Conservation (phyloP, 2,888 invertebrate genomes). For the Steromphala cineraria region DNA sequence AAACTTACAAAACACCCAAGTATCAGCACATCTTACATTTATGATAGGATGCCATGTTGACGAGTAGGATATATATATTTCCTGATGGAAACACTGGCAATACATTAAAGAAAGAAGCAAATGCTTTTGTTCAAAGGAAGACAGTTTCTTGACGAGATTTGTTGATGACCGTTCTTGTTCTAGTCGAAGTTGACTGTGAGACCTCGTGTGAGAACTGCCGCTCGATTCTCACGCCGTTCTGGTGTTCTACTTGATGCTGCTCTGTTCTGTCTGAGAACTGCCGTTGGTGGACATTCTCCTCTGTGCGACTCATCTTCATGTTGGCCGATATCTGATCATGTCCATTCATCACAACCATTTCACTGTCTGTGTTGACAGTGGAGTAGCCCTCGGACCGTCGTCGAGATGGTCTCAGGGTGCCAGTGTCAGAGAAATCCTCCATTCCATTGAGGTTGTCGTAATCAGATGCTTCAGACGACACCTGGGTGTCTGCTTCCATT, state of each 20-base stretch:
- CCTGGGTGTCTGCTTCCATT: constrained; percentile 41
- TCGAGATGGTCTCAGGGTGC: constrained; percentile 28
- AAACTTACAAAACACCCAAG: no score
- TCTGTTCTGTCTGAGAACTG: constrained; percentile 32
- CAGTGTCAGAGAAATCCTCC: neutral
- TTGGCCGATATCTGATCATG: constrained; percentile 30
- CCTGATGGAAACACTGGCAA: no score
- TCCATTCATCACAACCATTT: constrained; percentile 41
- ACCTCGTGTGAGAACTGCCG: constrained; percentile 34
- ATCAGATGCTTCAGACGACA: constrained; percentile 61
- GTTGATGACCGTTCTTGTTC: constrained; percentile 35
- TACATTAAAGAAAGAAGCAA: neutral
- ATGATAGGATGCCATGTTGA: no score
- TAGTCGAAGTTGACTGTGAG: constrained; percentile 30
- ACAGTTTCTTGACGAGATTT: constrained; percentile 36
- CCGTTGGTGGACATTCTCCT: constrained; percentile 35
- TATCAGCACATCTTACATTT: no score
- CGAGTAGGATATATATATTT: no score
- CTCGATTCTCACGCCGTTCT: constrained; percentile 31
- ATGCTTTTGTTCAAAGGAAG: constrained; percentile 22
- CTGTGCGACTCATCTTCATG: constrained; percentile 42
- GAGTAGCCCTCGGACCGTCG: constrained; percentile 54
- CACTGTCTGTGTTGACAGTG: constrained; percentile 15
- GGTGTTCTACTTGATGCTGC: constrained; percentile 13
- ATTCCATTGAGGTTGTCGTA: constrained; percentile 64